Base-by-base conservation (phyloP, 2,888 invertebrate species). In the Chorisops tibialis region DNA sequence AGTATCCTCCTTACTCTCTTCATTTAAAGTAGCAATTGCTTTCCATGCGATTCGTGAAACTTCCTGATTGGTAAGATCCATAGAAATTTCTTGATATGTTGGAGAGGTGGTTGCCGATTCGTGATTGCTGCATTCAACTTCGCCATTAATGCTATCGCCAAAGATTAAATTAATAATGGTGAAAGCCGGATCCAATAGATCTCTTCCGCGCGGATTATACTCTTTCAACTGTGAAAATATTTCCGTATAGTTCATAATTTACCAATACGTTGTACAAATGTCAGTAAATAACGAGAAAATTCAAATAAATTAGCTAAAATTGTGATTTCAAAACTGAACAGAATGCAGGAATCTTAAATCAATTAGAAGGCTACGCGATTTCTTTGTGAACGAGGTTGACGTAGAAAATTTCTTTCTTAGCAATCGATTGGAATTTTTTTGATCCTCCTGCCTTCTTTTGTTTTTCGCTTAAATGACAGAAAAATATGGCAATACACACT, bases 211-310 rank as follows among this genome's bases (percentile, higher is more conserved):
- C 12, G 61, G 60, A 63, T 70, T 71, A 21, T 70, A 71, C 50
- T 71, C 71, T 62, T 70, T 72, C 4, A 72, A 58, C 30, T 72
- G 71, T 1, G 71, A 69, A 60, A 72, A 71, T 9, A 71, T 65
- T 63, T 67, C 69, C 43, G 63, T 49, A 68, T 78, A 78, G 79
- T 79, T 65, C 50, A 50, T 50, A 12, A 50, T 14, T 50, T 30
- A 4, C 5, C 16, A 14, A 35, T 35, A n/a, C 5, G 7, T n/a
- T 16, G 14, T 11, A 9, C 3, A 2, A 41, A 41, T 14, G 14
- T 6, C 14, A 5, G 14, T 41, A 41, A 41, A 35, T 7, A 7
- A 16, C 30, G n/a, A n/a, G 37, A 16, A 9, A 16, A 19, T 35
- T 14, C 16, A 9, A n/a, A 22, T 35, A 35, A 7, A 50, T 19